phyloP scores from a whole-genome alignment of 2,797 vertebrate genomes.

The Discoglossus pictus region DNA sequence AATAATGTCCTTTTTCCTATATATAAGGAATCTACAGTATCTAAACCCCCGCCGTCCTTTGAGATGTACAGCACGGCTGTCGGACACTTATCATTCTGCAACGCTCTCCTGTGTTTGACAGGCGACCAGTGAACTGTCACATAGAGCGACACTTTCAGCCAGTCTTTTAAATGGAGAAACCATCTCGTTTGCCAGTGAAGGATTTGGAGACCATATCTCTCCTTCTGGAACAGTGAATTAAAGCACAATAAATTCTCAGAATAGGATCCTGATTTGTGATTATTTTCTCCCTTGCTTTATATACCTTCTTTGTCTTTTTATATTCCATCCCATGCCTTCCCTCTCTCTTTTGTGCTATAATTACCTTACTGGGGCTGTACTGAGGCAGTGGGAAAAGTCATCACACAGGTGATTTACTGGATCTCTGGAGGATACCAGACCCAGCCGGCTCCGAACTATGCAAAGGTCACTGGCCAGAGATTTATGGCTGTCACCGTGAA shows the following conservation, averaged over 20 bases:
- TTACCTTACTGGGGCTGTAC: slow-evolving; percentile 40
- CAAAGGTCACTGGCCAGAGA: slow-evolving; percentile 74
- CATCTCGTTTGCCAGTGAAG: neutral
- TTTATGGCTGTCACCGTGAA: slow-evolving; percentile 67
- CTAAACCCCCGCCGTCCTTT: slow-evolving; percentile 43
- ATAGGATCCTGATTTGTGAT: slow-evolving; percentile 14
- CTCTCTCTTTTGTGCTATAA: slow-evolving; percentile 3
- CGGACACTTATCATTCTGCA: slow-evolving; percentile 44
- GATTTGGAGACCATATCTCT: neutral
- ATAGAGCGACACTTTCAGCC: slow-evolving; percentile 17
- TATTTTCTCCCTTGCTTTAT: neutral
- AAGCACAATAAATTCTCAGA: slow-evolving; percentile 12
- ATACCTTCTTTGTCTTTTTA: neutral
- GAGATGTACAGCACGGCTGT: slow-evolving; percentile 37
- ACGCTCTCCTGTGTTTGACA: slow-evolving; percentile 24
- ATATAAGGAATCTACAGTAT: slow-evolving; percentile 1
- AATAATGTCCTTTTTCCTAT: slow-evolving; percentile 10
- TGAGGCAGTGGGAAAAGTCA: slow-evolving; percentile 59
- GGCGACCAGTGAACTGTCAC: slow-evolving; percentile 33
- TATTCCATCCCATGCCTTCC: neutral
- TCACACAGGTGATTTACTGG: slow-evolving; percentile 75
- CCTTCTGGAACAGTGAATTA: fast-evolving
- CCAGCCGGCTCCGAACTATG: slow-evolving; percentile 57
- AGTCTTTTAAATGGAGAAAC: slow-evolving; percentile 16
- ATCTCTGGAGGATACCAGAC: slow-evolving; percentile 37